These are phyloP conservation scores for Pseudomyrmex sp. DNA, from an alignment of 1,140 invertebrate genomes.

Conservation along the genomic window DNA sequence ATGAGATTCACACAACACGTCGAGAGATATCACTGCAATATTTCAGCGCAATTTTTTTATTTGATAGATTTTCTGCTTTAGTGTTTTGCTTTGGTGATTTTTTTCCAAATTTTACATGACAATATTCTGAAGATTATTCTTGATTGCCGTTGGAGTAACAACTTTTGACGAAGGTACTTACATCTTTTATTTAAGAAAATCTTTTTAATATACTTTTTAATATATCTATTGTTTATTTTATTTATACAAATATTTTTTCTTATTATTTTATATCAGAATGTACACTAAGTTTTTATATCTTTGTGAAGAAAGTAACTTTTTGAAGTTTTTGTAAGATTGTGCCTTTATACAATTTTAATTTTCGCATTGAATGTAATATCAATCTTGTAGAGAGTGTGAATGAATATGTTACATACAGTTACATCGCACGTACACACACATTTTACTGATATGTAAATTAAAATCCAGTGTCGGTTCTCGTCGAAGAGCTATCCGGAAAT, in stretches of 20 bases:
- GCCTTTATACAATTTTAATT: not conserved
- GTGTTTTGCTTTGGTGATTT: not conserved
- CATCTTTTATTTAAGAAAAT: not conserved
- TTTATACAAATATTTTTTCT: not conserved
- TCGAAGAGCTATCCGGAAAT: not conserved
- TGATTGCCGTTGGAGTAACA: not conserved
- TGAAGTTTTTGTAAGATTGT: too few relatives aligned
- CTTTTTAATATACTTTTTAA: too few relatives aligned
- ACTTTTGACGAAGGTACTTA: conserved; percentile 25
- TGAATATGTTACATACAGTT: too few relatives aligned
- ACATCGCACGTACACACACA: not conserved
- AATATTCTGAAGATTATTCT: not conserved
- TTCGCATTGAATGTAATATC: not conserved
- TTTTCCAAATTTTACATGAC: not conserved
- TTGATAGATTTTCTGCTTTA: not conserved
- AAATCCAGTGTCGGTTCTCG: not conserved
- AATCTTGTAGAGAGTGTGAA: not conserved
- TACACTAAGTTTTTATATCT: too few relatives aligned
- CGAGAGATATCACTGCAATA: not conserved
- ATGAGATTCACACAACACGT: not conserved
- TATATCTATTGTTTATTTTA: not conserved
- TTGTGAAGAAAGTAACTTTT: too few relatives aligned
- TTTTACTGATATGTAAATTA: not conserved
- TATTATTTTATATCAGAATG: not conserved
- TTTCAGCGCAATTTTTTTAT: not conserved